Evolutionary conservation across 2,888 invertebrate genomes (phyloP).

Genomic region (Zhuqinia jingwanae): DNA sequence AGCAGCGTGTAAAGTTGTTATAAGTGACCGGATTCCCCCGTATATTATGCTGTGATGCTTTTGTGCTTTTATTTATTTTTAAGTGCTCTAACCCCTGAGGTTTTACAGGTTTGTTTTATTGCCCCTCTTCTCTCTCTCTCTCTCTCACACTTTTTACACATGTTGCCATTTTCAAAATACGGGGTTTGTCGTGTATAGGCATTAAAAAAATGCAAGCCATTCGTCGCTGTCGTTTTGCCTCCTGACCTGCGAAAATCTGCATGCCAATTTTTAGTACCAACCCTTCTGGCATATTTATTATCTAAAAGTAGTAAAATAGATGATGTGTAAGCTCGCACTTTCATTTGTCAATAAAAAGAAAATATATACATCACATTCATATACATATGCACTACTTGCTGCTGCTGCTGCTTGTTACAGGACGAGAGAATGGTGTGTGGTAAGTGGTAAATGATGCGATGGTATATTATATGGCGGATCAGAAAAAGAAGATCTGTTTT

Average conservation of each 20-base stretch:
- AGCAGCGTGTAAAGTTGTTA: too few relatives aligned
- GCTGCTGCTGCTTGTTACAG: neutral
- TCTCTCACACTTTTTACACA: too few relatives aligned
- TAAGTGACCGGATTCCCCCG: too few relatives aligned
- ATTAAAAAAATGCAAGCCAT: neutral
- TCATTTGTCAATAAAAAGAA: constrained; percentile 40
- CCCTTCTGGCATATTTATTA: neutral
- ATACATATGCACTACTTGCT: neutral
- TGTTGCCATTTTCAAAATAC: neutral
- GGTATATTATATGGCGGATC: neutral
- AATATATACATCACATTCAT: neutral
- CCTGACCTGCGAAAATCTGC: too few relatives aligned
- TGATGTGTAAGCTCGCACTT: constrained; percentile 10
- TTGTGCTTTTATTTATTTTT: too few relatives aligned
- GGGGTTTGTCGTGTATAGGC: neutral
- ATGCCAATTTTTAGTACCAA: neutral
- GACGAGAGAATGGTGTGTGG: neutral
- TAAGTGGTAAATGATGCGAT: neutral
- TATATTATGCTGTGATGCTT: neutral
- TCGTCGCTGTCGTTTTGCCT: too few relatives aligned
- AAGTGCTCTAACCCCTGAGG: neutral
- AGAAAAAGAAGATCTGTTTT: neutral
- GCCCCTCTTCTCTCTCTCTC: too few relatives aligned
- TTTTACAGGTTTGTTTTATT: neutral
- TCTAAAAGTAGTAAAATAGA: neutral